Conservation (phyloP, 2,888 invertebrate genomes). For the Myopa testacea region DNA sequence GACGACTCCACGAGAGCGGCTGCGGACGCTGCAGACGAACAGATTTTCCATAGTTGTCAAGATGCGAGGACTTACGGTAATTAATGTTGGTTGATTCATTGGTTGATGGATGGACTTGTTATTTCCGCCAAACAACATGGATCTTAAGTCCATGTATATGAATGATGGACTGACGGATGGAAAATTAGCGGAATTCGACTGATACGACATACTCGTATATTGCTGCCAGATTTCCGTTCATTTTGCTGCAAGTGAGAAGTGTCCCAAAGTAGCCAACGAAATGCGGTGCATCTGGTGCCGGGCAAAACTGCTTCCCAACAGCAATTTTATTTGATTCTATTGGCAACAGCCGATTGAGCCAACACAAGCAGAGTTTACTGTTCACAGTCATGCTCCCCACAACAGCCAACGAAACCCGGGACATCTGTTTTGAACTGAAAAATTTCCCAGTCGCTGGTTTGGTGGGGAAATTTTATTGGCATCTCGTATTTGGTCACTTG, state of each 20-base stretch:
- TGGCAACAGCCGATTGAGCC: neutral
- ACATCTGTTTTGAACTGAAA: constrained; percentile 12
- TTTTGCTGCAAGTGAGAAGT: no score
- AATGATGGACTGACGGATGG: no score
- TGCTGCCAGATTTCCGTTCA: no score
- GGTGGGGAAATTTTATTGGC: no score
- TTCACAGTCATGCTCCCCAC: no score
- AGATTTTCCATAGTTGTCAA: neutral
- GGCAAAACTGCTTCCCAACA: neutral
- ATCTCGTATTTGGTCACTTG: no score
- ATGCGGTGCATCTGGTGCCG: constrained; percentile 14
- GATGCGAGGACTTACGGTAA: neutral
- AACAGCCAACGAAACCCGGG: constrained; percentile 19
- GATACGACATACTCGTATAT: no score
- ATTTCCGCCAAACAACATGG: neutral
- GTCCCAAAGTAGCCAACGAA: constrained; percentile 16
- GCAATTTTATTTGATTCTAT: neutral
- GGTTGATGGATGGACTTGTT: neutral
- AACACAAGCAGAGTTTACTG: no score
- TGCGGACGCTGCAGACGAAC: no score
- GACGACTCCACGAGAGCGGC: neutral
- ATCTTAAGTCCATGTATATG: neutral
- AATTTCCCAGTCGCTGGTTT: neutral
- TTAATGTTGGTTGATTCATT: neutral
- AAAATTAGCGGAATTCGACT: no score